phyloP scores from a whole-genome alignment of 2,797 vertebrate species.

The Taeniopygia guttata region DNA sequence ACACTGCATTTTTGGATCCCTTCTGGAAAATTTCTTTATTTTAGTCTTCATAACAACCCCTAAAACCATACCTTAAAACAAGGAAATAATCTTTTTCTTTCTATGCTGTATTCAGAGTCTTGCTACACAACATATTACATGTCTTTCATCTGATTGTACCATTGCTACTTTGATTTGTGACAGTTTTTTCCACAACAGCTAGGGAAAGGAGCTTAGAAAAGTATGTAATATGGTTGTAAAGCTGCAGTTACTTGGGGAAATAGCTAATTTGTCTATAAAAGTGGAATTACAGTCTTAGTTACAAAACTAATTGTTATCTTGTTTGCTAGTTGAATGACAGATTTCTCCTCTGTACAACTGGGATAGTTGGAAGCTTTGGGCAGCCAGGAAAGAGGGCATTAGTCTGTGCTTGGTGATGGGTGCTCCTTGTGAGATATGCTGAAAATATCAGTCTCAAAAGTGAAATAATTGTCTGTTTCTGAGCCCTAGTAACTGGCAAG shows the following conservation, averaged over 20 bases:
- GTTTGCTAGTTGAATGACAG: neutral
- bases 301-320: neutral
- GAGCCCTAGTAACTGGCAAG: slow-evolving; percentile 6
- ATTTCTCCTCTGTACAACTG: neutral
- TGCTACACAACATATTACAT: neutral
- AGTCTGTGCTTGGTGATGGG: neutral
- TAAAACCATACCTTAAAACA: neutral
- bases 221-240: neutral
- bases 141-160: neutral
- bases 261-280: neutral
- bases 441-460: neutral
- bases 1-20: neutral
- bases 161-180: neutral
- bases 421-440: neutral
- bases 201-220: neutral
- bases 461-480: neutral
- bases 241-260: slow-evolving; percentile 18
- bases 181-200: neutral
- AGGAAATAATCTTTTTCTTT: neutral
- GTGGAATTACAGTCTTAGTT: slow-evolving; percentile 11
- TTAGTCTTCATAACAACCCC: neutral
- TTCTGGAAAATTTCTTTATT: slow-evolving; percentile 2
- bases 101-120: neutral
- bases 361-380: neutral
- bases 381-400: neutral